Base-by-base conservation (phyloP, 2,797 vertebrate genomes). In the Yasuhikotakia modesta region DNA sequence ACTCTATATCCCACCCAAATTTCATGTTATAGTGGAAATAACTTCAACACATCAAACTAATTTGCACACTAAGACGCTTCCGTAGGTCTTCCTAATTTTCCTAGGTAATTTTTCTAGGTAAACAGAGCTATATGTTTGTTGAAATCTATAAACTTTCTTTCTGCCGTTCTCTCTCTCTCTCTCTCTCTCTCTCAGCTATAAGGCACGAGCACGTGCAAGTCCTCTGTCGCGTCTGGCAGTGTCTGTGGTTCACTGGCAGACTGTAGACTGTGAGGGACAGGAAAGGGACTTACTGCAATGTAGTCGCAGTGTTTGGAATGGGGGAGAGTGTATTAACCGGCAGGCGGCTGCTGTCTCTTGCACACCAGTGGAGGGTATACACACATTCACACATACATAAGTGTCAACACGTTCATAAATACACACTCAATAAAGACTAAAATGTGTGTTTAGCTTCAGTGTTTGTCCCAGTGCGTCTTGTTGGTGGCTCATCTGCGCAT, bases 281-380 rank as follows among this genome's bases (percentile, higher is more conserved):
- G 96, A 97, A 90, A 89, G 91, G 82, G 94, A 93, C 80, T 90
- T 96, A 84, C 86, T 96, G 72, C 90, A 94, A 67, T 97, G 96
- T 88, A 89, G 92, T 53, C 94, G 91, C 88, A 92, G 90, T 70
- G 85, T 86, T 78, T 95, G 95, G 94, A 93, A 94, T 66, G 94
- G 93, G 77, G 92, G 88, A 75, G 87, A 83, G 8, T 96, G 95
- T 86, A 85, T 89, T 78, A 84, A 90, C 81, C 91, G 91, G 67
- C 88, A 87, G 85, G 94, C 89, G 80, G 95, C 96, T 86, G 95
- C 94, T 6, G 92, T 96, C 83, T 90, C 86, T 27, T 97, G 96
- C 88, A 92, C 86, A 66, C 91, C 92, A 81, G 86, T 89, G 69
- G 85, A 88, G 85, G 91, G 93, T 94, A 86, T 7, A 60, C 4